These are phyloP conservation scores for Ornithoptera alexandrae DNA, from an alignment of 2,888 invertebrate genomes.

Conservation along the genomic window DNA sequence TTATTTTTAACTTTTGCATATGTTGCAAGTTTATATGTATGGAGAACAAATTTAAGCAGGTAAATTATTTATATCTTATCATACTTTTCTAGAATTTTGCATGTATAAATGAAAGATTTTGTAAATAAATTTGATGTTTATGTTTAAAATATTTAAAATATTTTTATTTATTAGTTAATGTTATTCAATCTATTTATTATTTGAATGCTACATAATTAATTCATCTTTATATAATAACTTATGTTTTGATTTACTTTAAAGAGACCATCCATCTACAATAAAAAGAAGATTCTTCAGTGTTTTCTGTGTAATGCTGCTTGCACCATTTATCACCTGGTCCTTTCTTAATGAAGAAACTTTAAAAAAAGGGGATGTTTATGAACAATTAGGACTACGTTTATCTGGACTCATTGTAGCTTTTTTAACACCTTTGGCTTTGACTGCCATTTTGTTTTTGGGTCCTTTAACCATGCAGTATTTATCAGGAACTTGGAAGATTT, in stretches of 20 bases:
- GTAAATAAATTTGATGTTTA: too few species aligned
- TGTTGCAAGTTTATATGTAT: constrained; percentile 93
- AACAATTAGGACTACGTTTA: constrained; percentile 87
- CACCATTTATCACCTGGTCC: constrained; percentile 87
- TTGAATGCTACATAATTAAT: too few species aligned
- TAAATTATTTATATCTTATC: constrained; percentile 49
- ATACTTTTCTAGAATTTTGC: not conserved
- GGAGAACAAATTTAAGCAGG: constrained; percentile 89
- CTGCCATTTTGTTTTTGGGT: constrained; percentile 90
- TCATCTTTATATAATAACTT: not conserved
- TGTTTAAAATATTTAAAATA: not conserved
- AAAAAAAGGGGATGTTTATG: constrained; percentile 82
- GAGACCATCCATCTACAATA: constrained; percentile 93
- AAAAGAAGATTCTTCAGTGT: constrained; percentile 93
- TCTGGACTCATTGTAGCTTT: constrained; percentile 87
- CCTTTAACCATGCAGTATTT: constrained; percentile 86
- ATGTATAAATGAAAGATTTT: too few species aligned
- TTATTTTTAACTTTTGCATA: constrained; percentile 87
- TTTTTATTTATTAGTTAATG: too few species aligned
- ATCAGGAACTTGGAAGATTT: constrained; percentile 84
- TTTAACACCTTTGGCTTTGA: constrained; percentile 87
- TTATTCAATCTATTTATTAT: too few species aligned
- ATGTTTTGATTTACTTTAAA: constrained; percentile 47
- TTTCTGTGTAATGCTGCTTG: constrained; percentile 87
- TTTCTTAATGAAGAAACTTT: constrained; percentile 83